A percentile compares a stretch with the other conserved stretches of the same genome.
Conservation (phyloP, 2,888 invertebrate species). For the Thereva unica region DNA sequence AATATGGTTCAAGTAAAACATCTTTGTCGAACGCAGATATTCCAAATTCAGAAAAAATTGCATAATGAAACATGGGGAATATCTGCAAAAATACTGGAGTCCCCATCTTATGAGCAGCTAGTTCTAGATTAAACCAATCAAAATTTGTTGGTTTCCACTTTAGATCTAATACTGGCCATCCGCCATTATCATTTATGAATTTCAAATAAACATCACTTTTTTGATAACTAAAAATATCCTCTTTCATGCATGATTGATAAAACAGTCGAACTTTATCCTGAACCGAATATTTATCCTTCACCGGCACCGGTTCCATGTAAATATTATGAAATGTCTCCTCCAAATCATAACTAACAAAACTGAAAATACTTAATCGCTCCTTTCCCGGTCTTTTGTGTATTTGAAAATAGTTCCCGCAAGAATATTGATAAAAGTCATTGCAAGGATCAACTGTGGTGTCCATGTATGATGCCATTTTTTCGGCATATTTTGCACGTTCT, state of each 20-base stretch:
- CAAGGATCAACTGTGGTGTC: conserved; percentile 18
- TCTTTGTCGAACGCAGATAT: background rate
- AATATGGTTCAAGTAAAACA: background rate
- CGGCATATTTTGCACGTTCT: background rate
- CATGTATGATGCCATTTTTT: conserved; percentile 24
- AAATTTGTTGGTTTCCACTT: conserved; percentile 9
- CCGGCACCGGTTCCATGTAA: background rate
- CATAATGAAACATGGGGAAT: background rate
- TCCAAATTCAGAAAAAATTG: background rate
- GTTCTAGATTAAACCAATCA: conserved; percentile 17
- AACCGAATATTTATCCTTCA: background rate
- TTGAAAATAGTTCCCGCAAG: conserved; percentile 26
- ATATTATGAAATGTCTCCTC: conserved; percentile 1
- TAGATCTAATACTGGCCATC: conserved; percentile 15
- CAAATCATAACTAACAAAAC: background rate
- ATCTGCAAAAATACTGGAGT: background rate
- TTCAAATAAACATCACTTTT: conserved; percentile 9
- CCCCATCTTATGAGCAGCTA: background rate
- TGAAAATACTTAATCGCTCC: too few relatives aligned
- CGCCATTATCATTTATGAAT: conserved; percentile 10
- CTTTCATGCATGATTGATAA: conserved; percentile 16
- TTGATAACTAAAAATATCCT: conserved; percentile 11
- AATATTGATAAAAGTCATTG: conserved; percentile 27
- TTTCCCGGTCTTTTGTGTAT: too few relatives aligned
- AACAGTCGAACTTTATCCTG: conserved; percentile 5